A percentile compares a stretch with the other conserved stretches of the same genome.
phyloP scores from a whole-genome alignment of 2,113 vertebrate genomes.

The Lethenteron camtschaticum region DNA sequence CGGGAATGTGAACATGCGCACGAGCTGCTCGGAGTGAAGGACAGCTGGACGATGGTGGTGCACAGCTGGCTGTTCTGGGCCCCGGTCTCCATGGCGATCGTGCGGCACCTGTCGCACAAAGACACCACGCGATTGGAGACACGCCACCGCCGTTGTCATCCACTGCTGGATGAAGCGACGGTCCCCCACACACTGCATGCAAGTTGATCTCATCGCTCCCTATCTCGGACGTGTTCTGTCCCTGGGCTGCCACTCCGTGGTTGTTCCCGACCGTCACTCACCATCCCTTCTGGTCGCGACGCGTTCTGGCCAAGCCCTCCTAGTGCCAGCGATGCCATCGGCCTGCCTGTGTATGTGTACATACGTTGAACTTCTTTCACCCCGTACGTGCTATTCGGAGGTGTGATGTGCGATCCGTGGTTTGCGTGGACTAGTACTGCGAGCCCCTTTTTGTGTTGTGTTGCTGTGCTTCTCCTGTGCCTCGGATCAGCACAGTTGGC shows the following conservation, averaged over 20 bases:
- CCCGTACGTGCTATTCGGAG: no score
- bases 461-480: no score
- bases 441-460: no score
- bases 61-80: constrained; percentile 80
- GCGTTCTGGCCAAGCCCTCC: no score
- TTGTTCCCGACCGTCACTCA: neutral
- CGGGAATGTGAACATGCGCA: constrained; percentile 62
- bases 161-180: neutral
- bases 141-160: neutral
- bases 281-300: no score
- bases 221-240: neutral
- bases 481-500: no score
- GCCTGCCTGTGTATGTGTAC: no score
- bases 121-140: neutral
- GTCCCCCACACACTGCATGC: neutral
- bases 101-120: constrained; percentile 42
- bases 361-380: no score
- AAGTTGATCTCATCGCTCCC: neutral
- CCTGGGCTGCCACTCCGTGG: neutral
- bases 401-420: no score
- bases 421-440: no score
- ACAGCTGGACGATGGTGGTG: constrained; percentile 71
- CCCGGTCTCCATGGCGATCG: constrained; percentile 72
- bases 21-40: constrained; percentile 46
- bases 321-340: no score